A percentile compares a stretch with the other conserved stretches of the same genome.
These are phyloP conservation scores for Upupa epops DNA, from an alignment of 2,113 vertebrate species.

Conservation along the genomic window DNA sequence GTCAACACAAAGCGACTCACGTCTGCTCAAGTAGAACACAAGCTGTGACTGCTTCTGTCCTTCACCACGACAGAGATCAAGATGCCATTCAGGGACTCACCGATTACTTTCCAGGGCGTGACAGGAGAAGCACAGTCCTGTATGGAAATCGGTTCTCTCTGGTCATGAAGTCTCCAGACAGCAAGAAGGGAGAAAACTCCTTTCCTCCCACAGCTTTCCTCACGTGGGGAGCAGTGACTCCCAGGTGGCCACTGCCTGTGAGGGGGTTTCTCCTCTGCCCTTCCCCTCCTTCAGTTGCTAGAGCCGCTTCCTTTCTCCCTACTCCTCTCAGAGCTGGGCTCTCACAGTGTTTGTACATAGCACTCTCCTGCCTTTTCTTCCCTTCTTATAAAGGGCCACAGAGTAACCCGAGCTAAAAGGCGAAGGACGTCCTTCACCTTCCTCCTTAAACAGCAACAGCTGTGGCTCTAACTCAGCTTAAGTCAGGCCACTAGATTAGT, in stretches of 20 bases:
- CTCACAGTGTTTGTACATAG: background rate
- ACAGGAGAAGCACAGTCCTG: rapidly evolving
- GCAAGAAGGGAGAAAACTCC: background rate
- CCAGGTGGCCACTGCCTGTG: background rate
- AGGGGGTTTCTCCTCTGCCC: background rate
- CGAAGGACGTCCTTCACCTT: background rate
- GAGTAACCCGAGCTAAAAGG: background rate
- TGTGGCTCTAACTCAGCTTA: conserved; percentile 21
- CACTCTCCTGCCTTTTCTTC: background rate
- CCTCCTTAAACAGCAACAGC: conserved; percentile 24
- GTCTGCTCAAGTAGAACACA: background rate
- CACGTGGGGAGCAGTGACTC: background rate
- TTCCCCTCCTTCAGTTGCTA: background rate
- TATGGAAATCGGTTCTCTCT: background rate
- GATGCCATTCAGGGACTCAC: background rate
- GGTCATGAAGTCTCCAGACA: background rate
- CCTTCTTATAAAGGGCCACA: background rate
- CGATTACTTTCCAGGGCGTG: background rate
- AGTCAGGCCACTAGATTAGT: background rate
- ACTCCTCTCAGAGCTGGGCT: background rate
- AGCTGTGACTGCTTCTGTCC: background rate
- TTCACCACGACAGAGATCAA: background rate
- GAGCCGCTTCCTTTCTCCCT: background rate
- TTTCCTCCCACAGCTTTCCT: background rate
- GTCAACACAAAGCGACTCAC: background rate